phyloP scores from a whole-genome alignment of 2,888 invertebrate genomes.

The Agrochola lychnidis region DNA sequence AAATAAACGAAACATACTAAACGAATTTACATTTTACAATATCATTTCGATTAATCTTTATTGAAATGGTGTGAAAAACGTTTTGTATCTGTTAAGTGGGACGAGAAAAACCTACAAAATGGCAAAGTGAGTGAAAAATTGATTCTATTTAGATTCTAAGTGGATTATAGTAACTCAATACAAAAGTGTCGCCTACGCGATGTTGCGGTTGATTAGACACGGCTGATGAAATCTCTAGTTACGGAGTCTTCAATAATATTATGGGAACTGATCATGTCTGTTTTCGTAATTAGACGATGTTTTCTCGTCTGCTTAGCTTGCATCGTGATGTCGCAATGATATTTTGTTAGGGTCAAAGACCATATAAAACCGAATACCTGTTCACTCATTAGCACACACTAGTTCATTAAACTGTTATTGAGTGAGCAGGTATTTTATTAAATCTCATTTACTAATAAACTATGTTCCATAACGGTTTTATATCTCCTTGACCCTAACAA shows the following conservation, averaged over 20 bases:
- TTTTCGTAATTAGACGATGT: not conserved
- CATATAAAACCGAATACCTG: not conserved
- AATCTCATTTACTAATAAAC: not conserved
- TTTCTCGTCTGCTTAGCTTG: slow-evolving; percentile 27
- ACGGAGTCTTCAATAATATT: slow-evolving; percentile 27
- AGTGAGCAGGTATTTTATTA: not conserved
- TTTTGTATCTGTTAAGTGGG: slow-evolving; percentile 57
- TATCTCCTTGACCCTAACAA: not conserved
- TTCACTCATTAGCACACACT: too few species aligned
- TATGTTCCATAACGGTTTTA: not conserved
- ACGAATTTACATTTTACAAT: slow-evolving; percentile 29
- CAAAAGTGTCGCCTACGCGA: slow-evolving; percentile 60
- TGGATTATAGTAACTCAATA: slow-evolving; percentile 71
- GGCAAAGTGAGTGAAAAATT: slow-evolving; percentile 84
- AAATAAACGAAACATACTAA: slow-evolving; percentile 52
- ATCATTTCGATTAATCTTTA: slow-evolving; percentile 25
- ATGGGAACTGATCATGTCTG: slow-evolving; percentile 4
- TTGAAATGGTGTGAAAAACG: slow-evolving; percentile 73
- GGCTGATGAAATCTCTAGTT: slow-evolving; percentile 52
- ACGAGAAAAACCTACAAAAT: slow-evolving; percentile 74
- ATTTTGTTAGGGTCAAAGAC: not conserved
- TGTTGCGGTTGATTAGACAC: slow-evolving; percentile 70
- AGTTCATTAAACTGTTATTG: not conserved
- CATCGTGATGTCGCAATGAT: slow-evolving; percentile 13
- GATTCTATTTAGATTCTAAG: slow-evolving; percentile 64